Percentiles rank a stretch among this genome's conserved stretches.
Evolutionary conservation across 1,140 invertebrate species (phyloP).

Genomic region (Antheraea pernyi): DNA sequence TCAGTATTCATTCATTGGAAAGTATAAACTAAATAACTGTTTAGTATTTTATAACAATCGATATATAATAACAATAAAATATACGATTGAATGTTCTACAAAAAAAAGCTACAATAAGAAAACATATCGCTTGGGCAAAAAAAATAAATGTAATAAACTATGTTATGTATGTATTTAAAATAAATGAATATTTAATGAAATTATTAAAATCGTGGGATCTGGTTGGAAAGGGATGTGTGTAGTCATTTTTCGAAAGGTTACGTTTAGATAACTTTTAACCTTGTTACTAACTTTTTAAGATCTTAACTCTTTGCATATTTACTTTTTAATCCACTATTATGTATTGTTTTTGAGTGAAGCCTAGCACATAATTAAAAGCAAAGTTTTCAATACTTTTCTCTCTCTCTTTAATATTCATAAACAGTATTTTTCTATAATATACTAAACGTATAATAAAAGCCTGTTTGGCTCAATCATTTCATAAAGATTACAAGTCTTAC

Average conservation of each 20-base stretch:
- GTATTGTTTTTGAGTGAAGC: neutral
- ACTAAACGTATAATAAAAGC: neutral
- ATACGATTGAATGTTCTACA: conserved; percentile 42
- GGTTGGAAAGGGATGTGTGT: neutral
- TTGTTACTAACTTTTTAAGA: conserved; percentile 18
- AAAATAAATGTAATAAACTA: conserved; percentile 16
- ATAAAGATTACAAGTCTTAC: no score
- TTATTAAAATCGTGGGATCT: neutral
- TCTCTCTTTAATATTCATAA: conserved; percentile 57
- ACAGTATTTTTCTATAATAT: conserved; percentile 66
- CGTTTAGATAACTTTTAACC: conserved; percentile 26
- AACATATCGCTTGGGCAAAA: conserved; percentile 75
- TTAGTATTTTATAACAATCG: conserved; percentile 73
- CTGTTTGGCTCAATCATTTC: no score
- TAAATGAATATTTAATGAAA: conserved; percentile 3
- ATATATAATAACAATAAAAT: conserved; percentile 40
- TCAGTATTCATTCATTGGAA: conserved; percentile 54
- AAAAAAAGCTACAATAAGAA: conserved; percentile 71
- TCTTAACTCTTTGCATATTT: conserved; percentile 6
- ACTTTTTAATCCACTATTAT: neutral
- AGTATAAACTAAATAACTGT: conserved; percentile 38
- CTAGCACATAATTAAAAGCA: conserved; percentile 16
- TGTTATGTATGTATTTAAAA: neutral
- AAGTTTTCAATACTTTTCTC: conserved; percentile 45
- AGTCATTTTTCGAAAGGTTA: conserved; percentile 16